Percentiles rank a stretch among this genome's conserved stretches.
These are phyloP conservation scores for Tribolium madens DNA, from an alignment of 1,140 invertebrate species.

Conservation along the genomic window DNA sequence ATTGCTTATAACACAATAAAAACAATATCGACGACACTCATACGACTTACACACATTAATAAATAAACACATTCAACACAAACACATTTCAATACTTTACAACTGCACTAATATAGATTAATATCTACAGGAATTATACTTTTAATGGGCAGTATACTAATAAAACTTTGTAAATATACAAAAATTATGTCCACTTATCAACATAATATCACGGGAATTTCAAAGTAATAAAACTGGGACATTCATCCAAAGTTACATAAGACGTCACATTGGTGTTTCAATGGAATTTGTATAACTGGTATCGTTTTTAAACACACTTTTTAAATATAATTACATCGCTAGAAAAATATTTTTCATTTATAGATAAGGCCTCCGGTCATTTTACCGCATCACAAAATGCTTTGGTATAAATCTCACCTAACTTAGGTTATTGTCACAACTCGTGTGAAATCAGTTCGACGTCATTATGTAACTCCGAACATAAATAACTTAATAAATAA, in stretches of 20 bases:
- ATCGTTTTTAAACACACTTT: not conserved
- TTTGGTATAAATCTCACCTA: conserved; percentile 31
- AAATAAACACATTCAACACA: conserved; percentile 44
- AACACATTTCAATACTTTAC: conserved; percentile 32
- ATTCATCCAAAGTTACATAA: conserved; percentile 8
- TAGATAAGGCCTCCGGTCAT: conserved; percentile 33
- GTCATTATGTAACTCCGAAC: conserved; percentile 2
- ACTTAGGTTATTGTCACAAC: conserved; percentile 24
- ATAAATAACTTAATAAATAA: conserved; percentile 36
- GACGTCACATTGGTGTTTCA: conserved; percentile 14
- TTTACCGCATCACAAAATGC: conserved; percentile 33
- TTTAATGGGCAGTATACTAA: conserved; percentile 41
- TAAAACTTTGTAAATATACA: conserved; percentile 39
- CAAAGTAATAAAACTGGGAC: conserved; percentile 37
- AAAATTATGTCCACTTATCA: conserved; percentile 41
- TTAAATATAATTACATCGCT: conserved; percentile 7
- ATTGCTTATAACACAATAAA: conserved; percentile 39
- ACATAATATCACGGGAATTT: conserved; percentile 46
- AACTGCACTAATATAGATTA: conserved; percentile 27
- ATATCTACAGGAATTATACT: conserved; percentile 39
- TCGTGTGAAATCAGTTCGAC: not conserved
- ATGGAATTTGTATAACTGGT: conserved; percentile 30
- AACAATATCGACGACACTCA: conserved; percentile 28
- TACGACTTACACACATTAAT: conserved; percentile 40
- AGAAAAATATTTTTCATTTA: conserved; percentile 24